Base-by-base conservation (phyloP, 2,113 vertebrate genomes). In the Myrmecobius fasciatus region DNA sequence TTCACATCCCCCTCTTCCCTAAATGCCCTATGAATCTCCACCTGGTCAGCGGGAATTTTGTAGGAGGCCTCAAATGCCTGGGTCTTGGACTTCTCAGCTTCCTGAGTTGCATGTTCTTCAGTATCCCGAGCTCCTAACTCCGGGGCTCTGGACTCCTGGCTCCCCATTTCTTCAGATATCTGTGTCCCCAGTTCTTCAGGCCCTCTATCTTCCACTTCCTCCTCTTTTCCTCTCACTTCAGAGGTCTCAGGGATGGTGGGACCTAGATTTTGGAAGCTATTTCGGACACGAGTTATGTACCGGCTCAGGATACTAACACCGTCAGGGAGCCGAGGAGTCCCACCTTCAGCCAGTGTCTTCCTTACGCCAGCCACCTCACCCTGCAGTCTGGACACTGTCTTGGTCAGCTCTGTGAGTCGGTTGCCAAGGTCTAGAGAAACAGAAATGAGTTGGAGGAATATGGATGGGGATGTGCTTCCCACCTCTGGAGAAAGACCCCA, bases 391-490 rank as follows among this genome's bases (percentile, higher is more conserved):
- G 93, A 43, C 25, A 99, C 98, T 0, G 98, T 98, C 98, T 99
- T 99, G 97, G 97, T 99, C 91, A 99, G 98, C 97, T 99, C 99
- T 9, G 99, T 99, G 98, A 99, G 98, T 46, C 99, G 98, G 97
- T 99, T 99, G 0, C 99, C 99, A 36, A 99, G 89, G 88, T 97
- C 97, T 98, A 43, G 3, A 25, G 67, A 83, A n/a, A 43, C 0
- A 83, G n/a, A 83, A 83, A 83, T 88, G 53, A 92, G 20, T 22
- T 8, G 25, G 46, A 1, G 17, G 67, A 91, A 46, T 11, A 43
- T 53, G 43, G 46, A 51, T 51, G 12, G 28, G 60, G 53, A 83
- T 43, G 20, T 24, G 7, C n/a, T 43, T 83, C 67, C 67, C 20
- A 8, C n/a, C 14, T 83, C 67, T 83, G 36, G 53, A 54, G 11